Percentiles rank a stretch among this genome's conserved stretches.
These are phyloP conservation scores for Drosophila nigrodunni DNA, from an alignment of 1,140 invertebrate species.

Conservation along the genomic window DNA sequence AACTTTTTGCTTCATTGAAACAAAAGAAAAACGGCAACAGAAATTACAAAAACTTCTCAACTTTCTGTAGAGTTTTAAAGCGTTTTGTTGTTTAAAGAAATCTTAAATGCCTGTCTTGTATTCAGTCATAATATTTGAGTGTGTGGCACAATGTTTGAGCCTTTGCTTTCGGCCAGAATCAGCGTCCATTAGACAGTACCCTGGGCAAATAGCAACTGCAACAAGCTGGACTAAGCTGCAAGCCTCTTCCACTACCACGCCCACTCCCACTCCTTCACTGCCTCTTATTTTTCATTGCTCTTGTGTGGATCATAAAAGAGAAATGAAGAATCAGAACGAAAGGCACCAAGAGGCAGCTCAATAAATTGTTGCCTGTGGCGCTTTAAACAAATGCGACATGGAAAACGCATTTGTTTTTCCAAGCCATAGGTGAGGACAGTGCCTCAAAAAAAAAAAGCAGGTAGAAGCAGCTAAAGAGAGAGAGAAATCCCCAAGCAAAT, in stretches of 20 bases:
- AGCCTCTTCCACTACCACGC: background rate
- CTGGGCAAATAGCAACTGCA: background rate
- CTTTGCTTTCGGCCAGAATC: no score
- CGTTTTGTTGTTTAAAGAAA: no score
- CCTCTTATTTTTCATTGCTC: conserved; percentile 18
- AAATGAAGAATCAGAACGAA: conserved; percentile 7
- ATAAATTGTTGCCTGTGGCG: conserved; percentile 12
- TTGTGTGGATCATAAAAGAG: conserved; percentile 29
- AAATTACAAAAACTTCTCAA: no score
- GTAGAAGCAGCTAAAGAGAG: background rate
- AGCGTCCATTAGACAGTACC: conserved; percentile 6
- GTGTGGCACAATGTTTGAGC: no score
- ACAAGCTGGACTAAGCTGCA: conserved; percentile 7
- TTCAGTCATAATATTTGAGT: no score
- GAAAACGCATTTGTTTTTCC: conserved; percentile 58
- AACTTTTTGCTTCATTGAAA: no score
- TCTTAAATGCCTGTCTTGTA: no score
- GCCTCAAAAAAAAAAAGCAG: conserved; percentile 14
- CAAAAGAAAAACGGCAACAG: no score
- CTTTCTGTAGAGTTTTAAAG: no score
- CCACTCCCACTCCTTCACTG: no score
- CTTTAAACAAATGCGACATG: conserved; percentile 48
- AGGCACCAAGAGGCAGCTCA: conserved; percentile 11
- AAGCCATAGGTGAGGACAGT: conserved; percentile 14
- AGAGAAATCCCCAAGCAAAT: conserved; percentile 31